phyloP scores from a whole-genome alignment of 2,888 invertebrate genomes.

The Globia sparganii region DNA sequence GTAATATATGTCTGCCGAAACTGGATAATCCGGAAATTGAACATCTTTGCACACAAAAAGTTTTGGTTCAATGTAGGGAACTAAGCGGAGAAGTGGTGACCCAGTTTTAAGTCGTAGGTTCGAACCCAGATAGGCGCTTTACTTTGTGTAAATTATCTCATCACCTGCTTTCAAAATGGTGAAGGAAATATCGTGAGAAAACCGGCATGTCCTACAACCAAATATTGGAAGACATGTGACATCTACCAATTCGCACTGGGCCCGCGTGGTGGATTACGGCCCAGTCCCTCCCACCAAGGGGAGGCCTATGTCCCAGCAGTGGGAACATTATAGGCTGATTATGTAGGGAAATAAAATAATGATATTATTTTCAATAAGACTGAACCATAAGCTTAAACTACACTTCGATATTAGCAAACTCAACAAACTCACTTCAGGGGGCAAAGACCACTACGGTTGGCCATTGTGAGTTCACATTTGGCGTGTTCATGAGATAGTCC shows the following conservation, averaged over 20 bases:
- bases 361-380: neutral
- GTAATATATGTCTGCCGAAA: neutral
- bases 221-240: too few relatives aligned
- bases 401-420: neutral
- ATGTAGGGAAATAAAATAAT: neutral
- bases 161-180: neutral
- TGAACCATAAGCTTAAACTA: neutral
- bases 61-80: neutral
- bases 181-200: neutral
- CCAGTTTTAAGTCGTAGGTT: neutral
- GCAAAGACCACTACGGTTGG: neutral
- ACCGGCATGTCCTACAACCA: too few relatives aligned
- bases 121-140: neutral
- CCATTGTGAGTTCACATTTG: neutral
- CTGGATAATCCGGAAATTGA: slow-evolving; percentile 5
- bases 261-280: too few relatives aligned
- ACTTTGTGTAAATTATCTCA: neutral
- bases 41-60: neutral
- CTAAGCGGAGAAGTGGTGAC: neutral
- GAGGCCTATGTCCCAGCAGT: too few relatives aligned
- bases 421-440: neutral
- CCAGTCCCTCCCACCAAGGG: too few relatives aligned
- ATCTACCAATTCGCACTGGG: too few relatives aligned
- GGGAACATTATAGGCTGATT: neutral
- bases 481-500: neutral